A percentile compares a stretch with the other conserved stretches of the same genome.
Evolutionary conservation across 1,140 invertebrate species (phyloP).

Genomic region (Coenobita brevimanus): DNA sequence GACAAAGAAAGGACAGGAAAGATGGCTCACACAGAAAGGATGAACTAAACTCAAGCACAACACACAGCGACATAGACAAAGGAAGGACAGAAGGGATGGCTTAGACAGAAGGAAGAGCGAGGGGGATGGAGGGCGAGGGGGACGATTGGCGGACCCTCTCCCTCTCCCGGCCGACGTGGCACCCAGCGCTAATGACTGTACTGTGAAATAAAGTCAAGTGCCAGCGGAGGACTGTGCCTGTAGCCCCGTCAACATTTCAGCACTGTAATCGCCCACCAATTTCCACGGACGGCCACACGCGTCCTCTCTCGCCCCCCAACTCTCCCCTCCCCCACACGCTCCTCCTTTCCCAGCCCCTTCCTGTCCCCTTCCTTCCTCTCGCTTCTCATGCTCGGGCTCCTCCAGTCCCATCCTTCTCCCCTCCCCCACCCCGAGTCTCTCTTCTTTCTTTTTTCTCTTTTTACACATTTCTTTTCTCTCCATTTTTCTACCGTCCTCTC

Average conservation of each 20-base stretch:
- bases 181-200: conserved; percentile 30
- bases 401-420: too few relatives aligned
- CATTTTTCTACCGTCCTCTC: too few relatives aligned
- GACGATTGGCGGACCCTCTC: background rate
- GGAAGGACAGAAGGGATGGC: background rate
- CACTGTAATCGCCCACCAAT: conserved; percentile 32
- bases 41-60: too few relatives aligned
- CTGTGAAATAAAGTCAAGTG: conserved; percentile 34
- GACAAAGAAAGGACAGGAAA: too few relatives aligned
- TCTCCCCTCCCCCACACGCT: background rate
- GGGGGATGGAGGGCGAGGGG: background rate
- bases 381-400: too few relatives aligned
- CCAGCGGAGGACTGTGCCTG: background rate
- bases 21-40: too few relatives aligned
- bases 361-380: too few relatives aligned
- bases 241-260: conserved; percentile 31
- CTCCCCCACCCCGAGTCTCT: too few relatives aligned
- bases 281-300: conserved; percentile 14
- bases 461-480: background rate
- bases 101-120: background rate
- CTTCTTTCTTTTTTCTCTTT: background rate
- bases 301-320: background rate
- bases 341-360: background rate
- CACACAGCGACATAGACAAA: too few relatives aligned
- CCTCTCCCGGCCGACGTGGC: background rate